Base-by-base conservation (phyloP, 2,797 vertebrate species). In the Microctenopoma lineatum region DNA sequence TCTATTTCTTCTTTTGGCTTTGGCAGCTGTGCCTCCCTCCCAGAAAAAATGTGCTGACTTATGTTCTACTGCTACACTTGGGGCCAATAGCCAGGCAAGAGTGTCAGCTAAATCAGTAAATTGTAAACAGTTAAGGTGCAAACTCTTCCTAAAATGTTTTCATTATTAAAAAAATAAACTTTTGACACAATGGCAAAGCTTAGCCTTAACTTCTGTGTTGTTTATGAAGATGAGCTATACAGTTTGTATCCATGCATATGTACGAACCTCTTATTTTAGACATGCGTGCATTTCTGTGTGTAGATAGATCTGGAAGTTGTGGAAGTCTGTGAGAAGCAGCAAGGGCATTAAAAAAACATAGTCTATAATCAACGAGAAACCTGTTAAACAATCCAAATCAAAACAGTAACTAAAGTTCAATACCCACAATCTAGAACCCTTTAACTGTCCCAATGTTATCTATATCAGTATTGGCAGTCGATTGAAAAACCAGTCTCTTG, bases 31-130 rank as follows among this genome's bases (percentile, higher is more conserved):
- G 13, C 46, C 18, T 3, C 18, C 2, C 21, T 48, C 13, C 8
- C 7, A 18, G 27, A 12, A 52, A 16, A 56, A 66, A 84, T 51
- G 29, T 79, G 64, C 73, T 83, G 74, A 85, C 65, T 66, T 59
- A 21, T 21, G 46, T 69, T 74, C 26, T 12, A 11, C 26, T 27
- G 14, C 48, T 55, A 9, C 34, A 60, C 50, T 57, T 13, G 10
- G 0, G 7, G 53, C 44, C 48, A 47, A 14, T 25, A 29, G 39
- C 9, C 47, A 1, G 13, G 29, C 47, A n/a, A 61, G 44, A 53
- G 50, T 5, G 4, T 81, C 60, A 69, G 58, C 68, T 59, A 67
- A 67, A 63, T 77, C 53, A 68, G 50, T 59, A 56, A 48, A 70
- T 4, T 61, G 74, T 59, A 76, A 81, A 79, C 63, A 61, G 58